Base-by-base conservation (phyloP, 2,113 vertebrate genomes). In the Mobula hypostoma region DNA sequence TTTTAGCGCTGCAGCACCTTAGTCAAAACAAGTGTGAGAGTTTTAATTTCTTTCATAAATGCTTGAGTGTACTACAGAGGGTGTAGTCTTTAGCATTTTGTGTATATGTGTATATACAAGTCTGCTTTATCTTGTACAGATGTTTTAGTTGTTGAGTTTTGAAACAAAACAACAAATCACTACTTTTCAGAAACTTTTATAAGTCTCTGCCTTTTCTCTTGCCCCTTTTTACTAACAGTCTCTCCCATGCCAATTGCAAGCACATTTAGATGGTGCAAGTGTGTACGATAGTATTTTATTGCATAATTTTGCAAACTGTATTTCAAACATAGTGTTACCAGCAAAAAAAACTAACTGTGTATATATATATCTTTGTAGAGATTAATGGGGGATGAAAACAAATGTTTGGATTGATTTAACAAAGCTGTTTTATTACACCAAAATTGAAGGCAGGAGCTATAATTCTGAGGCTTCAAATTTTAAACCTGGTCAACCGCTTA, bases 101-200 rank as follows among this genome's bases (percentile, higher is more conserved):
- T 97, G 98, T 95, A 97, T 96, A 96, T 96, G 96, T 96, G 95
- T 95, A 94, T 97, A 98, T 95, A 97, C 96, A 96, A 96, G 96
- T 96, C 95, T 95, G 94, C 91, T 95, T 96, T 96, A 97, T 98
- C 98, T 98, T 97, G 98, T 98, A 97, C 97, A 96, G 97, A 97
- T 96, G 97, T 96, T 96, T 97, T 95, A 97, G 96, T 96, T 96
- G 95, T 97, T 96, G 95, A 96, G 97, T 97, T 94, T 95, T 90
- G 61, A 90, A 94, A 95, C 72, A 19, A 74, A 74, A 74, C 72
- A 19, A 96, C 95, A 96, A 95, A 95, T 94, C 95, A 97, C 96
- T 97, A 97, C 96, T 96, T 97, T 97, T 97, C 97, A 97, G 97
- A 97, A 95, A 97, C 95, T 95, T 96, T 93, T 56, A 15, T 93